Evolutionary conservation across 2,888 invertebrate species (phyloP).

Genomic region (Harmothoe impar): DNA sequence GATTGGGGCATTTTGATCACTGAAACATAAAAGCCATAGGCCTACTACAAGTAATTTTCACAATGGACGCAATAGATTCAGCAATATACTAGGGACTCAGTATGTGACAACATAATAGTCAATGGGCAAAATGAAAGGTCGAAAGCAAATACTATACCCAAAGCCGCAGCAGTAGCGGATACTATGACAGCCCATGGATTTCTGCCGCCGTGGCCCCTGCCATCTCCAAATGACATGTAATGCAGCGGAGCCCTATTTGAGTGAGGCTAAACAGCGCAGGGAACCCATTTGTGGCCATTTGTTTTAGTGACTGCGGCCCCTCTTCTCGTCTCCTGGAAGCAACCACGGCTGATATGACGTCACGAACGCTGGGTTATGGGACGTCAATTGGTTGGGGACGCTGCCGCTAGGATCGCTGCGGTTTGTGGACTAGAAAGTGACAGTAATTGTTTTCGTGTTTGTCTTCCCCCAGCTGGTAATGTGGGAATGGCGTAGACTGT

Average conservation of each 20-base stretch:
- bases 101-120: too few species aligned
- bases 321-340: background rate
- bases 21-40: too few species aligned
- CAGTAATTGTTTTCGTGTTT: background rate
- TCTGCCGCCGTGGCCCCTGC: background rate
- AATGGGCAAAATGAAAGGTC: too few species aligned
- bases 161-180: too few species aligned
- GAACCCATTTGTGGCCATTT: background rate
- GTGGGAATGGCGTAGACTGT: too few species aligned
- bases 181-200: too few species aligned
- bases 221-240: background rate
- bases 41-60: too few species aligned
- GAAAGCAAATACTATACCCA: too few species aligned
- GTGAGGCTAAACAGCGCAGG: slow-evolving; percentile 3
- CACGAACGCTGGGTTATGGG: background rate
- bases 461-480: background rate
- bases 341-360: background rate
- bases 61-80: too few species aligned
- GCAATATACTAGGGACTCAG: too few species aligned
- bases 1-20: too few species aligned
- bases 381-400: background rate
- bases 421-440: background rate
- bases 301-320: background rate
- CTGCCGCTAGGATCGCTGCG: background rate
- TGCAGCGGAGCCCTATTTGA: slow-evolving; percentile 8